Conservation (phyloP, 2,113 vertebrate species). For the Osmerus eperlanus region DNA sequence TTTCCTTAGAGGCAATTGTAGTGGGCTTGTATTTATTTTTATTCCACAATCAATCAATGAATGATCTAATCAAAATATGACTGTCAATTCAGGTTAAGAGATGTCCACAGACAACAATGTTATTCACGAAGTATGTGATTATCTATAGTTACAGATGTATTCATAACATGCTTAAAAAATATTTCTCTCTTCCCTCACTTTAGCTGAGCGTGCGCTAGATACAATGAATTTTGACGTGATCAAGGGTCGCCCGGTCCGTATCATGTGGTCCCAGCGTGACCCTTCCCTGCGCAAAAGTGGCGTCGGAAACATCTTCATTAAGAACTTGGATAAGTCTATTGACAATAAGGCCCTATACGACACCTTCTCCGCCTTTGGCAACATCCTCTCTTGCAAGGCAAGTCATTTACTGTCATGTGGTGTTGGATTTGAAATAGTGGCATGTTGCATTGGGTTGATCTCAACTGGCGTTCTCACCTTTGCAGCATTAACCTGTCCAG, state of each 20-base stretch:
- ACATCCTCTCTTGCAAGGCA: constrained; percentile 99
- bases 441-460: not conserved
- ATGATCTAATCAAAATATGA: too few species aligned
- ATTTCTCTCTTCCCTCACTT: not conserved
- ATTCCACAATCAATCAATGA: too few species aligned
- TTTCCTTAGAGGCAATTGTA: too few species aligned
- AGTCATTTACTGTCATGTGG: constrained; percentile 12
- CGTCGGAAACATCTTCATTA: constrained; percentile 99
- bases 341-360: constrained; percentile 99
- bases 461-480: too few species aligned
- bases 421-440: not conserved
- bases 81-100: too few species aligned
- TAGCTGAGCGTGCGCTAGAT: constrained; percentile 96
- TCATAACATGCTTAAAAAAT: too few species aligned
- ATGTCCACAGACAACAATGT: too few species aligned
- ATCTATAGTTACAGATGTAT: too few species aligned
- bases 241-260: constrained; percentile 95
- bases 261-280: constrained; percentile 99
- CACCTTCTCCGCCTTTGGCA: constrained; percentile 98
- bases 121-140: too few species aligned
- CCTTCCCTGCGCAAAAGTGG: constrained; percentile 96
- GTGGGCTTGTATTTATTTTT: too few species aligned
- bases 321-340: constrained; percentile 98
- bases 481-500: too few species aligned
- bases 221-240: constrained; percentile 99